Evolutionary conservation across 2,888 invertebrate species (phyloP), one percentile per base, ranked within the genome.

Genomic region (Pyrgus malvae): DNA sequence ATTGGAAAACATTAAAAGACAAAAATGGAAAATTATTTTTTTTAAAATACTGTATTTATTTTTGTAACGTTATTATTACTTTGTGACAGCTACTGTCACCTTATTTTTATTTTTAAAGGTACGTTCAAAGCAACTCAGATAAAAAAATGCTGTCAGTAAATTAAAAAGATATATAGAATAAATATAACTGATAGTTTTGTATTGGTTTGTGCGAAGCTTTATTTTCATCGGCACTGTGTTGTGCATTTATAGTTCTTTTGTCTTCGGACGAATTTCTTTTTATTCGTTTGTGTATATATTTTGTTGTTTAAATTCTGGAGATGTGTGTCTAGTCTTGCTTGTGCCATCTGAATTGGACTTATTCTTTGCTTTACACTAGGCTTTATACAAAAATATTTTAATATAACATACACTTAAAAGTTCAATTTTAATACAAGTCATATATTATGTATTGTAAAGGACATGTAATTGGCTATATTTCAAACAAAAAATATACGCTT

Each of bases 31-130:
- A 21, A n/a, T 11, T 3, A 31, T 23, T 31, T 19, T 40, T 19
- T 27, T 40, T 40, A 23, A 40, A 40, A n/a, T 31, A 9, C 21
- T 48, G 27, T 40, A 40, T 49, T 49, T 40, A 31, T 49, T 49
- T 49, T 49, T 31, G 40, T 49, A 41, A 4, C 8, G 8, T 40
- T 40, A 17, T 11, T 46, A 14, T 14, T 35, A 14, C 35, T 46
- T 46, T 8, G 4, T 23, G 45, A 23, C 45, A 46, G 45, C 33
- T 5, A 12, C 45, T 46, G 45, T 12, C 33, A 9, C 14, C 14
- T 11, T 45, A 33, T 33, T 33, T 46, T 8, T 33, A 33, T 46
- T 33, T 17, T 16, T 29, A 16, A 11, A 17, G 29, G 3, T 29
- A 29, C 11, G 29, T 17, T 29, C 19, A 11, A 17, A 44, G 17